Conservation (phyloP, 2,113 vertebrate genomes). For the Bolborhynchus lineola region DNA sequence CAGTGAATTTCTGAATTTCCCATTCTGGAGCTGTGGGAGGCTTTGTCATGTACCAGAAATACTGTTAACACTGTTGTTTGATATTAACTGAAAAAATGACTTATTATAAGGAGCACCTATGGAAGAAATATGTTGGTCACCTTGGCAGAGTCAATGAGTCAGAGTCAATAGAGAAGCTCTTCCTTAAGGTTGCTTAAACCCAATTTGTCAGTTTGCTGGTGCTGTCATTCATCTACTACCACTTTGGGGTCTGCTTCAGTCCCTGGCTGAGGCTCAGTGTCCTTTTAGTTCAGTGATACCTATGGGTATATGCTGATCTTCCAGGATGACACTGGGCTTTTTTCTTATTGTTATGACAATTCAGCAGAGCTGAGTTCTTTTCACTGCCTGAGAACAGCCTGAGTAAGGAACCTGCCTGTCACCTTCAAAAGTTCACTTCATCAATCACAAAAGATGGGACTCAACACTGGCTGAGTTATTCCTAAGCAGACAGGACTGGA, state of each 20-base stretch:
- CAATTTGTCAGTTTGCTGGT: background rate
- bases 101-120: background rate
- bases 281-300: background rate
- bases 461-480: background rate
- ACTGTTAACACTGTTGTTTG: background rate
- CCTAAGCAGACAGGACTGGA: background rate
- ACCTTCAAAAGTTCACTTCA: constrained; percentile 1
- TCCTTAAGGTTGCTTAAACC: background rate
- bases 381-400: background rate
- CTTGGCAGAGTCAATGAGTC: background rate
- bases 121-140: background rate
- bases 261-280: background rate
- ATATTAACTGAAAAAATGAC: background rate
- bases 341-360: background rate
- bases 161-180: background rate
- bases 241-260: background rate
- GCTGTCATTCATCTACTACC: background rate
- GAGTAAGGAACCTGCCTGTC: background rate
- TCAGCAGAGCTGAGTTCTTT: background rate
- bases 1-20: background rate
- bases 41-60: background rate
- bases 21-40: background rate
- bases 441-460: background rate
- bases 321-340: background rate
- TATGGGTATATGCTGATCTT: background rate